A percentile compares a stretch with the other conserved stretches of the same genome.
Evolutionary conservation across 2,797 vertebrate genomes (phyloP).

Genomic region (Coracias cyanogaster): DNA sequence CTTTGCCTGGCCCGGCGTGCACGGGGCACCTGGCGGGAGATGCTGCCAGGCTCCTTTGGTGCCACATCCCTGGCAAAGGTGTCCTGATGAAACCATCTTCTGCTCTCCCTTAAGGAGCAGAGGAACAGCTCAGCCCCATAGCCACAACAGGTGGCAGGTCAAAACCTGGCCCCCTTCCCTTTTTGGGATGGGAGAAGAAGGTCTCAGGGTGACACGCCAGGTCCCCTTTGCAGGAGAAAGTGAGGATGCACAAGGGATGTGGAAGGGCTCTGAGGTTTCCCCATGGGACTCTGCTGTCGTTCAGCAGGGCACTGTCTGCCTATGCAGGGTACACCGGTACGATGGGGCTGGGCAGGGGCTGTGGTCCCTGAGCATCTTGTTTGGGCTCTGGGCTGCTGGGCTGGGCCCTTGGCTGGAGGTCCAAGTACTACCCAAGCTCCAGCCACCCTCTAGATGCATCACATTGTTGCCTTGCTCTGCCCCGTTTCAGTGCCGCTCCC

Average conservation of each 20-base stretch:
- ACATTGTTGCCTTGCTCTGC: fast-evolving
- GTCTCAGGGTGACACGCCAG: not conserved
- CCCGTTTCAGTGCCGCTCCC: not conserved
- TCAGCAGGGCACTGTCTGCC: fast-evolving
- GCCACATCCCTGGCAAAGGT: not conserved
- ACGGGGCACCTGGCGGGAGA: not conserved
- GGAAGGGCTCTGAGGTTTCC: not conserved
- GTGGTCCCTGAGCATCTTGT: not conserved
- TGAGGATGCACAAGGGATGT: not conserved
- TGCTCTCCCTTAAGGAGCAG: not conserved
- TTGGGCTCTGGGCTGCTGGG: not conserved
- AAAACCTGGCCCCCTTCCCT: not conserved
- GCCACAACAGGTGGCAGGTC: fast-evolving
- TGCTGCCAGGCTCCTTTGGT: fast-evolving
- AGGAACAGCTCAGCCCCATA: not conserved
- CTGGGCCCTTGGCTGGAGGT: not conserved
- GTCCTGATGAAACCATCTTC: not conserved
- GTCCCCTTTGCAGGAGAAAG: not conserved
- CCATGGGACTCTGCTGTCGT: fast-evolving
- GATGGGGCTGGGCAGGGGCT: not conserved
- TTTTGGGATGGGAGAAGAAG: not conserved
- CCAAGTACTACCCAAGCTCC: not conserved
- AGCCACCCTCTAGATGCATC: not conserved
- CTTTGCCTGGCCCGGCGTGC: fast-evolving
- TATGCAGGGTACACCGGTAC: no score